Base-by-base conservation (phyloP, 2,888 invertebrate species). In the Aspidiotus rigidus region DNA sequence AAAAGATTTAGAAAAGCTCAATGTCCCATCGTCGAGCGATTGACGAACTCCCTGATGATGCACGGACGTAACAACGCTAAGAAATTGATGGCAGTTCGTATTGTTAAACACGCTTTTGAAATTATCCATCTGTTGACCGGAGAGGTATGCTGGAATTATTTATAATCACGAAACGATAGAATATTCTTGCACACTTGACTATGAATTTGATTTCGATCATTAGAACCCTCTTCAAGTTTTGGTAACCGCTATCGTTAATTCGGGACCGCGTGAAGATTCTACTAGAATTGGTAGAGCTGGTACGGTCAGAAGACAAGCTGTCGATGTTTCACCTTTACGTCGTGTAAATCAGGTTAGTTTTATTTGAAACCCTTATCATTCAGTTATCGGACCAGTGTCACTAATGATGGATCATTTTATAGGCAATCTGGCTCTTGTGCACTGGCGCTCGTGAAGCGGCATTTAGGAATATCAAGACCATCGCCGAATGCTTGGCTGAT, bases 61-160 rank as follows among this genome's bases (percentile, higher is more conserved):
- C 98, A 99, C 79, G 99, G 99, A 17, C 87, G 99, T 75, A 99
- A 99, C 83, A 99, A 99, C 79, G 99, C 98, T 77, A 99, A 99
- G 82, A 99, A 99, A 80, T 82, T 99, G 73, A 93, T 99, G 96
- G 92, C 99, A 66, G 95, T 98, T 69, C 86, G 99, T 73, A 99
- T 99, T 78, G 95, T 99, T 16, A 98, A 97, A 80, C 99, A 99
- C 79, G 92, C 98, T 1, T 99, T 99, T 81, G 99, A 99, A 84
- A 99, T 99, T 78, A 99, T 99, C 77, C 94, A 93, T 77, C 83
- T 93, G 76, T 81, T 93, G 16, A 93, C 93, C 74, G 92, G 90
- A 71, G 93, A 93, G 82, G 90, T 90, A 78, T 77, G 75, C 54
- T 49, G 42, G 53, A 59, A 44, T 59, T 8, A 56, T 56, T 53